A percentile compares a stretch with the other conserved stretches of the same genome.
Conservation (phyloP, 2,797 vertebrate species). For the Sphenopsis melanotis region DNA sequence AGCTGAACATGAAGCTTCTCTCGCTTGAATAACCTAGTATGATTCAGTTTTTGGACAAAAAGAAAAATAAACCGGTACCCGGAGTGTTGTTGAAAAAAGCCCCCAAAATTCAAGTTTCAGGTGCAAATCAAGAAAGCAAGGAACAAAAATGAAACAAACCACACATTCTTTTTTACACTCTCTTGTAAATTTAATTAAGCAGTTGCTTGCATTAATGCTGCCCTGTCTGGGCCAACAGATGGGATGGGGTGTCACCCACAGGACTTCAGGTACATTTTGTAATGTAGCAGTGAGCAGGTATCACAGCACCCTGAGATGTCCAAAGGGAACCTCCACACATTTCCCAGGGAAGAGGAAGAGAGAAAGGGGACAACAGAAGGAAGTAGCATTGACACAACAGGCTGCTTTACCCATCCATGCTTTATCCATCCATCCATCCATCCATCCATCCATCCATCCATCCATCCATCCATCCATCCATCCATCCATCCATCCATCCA, state of each 20-base stretch:
- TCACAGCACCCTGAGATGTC: too few species aligned
- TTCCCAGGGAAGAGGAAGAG: not conserved
- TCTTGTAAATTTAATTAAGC: not conserved
- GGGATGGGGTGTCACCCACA: accelerated
- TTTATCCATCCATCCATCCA: not conserved
- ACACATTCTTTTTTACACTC: not conserved
- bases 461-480: not conserved
- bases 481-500: not conserved
- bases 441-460: not conserved
- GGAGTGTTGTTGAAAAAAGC: not conserved
- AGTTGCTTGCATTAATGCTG: too few species aligned
- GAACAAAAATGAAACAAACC: not conserved
- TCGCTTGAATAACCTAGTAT: not conserved
- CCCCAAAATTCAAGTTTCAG: not conserved
- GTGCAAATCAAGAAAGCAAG: not conserved
- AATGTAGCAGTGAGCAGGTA: not conserved
- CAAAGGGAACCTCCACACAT: not conserved
- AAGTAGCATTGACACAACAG: accelerated
- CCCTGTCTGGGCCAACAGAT: not conserved
- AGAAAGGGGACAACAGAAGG: not conserved
- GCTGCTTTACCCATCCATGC: not conserved
- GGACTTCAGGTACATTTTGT: not conserved
- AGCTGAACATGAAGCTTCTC: not conserved
- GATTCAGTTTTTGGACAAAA: not conserved
- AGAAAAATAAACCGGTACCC: not conserved